Base-by-base conservation (phyloP, 2,113 vertebrate species). In the Plectropomus leopardus region DNA sequence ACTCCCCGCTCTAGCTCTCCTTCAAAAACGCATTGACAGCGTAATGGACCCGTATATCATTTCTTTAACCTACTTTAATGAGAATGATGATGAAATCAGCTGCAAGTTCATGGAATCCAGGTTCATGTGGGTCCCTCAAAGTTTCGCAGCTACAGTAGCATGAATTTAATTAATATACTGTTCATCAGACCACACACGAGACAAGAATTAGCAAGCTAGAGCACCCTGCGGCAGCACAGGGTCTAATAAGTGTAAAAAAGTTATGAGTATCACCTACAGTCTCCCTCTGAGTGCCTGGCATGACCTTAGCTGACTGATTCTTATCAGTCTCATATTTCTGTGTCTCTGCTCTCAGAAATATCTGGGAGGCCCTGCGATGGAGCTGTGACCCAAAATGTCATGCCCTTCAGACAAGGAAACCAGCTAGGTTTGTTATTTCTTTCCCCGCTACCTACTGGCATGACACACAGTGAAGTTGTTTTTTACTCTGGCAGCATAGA, bases 251-350 rank as follows among this genome's bases (percentile, higher is more conserved):
- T 40, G 36, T 47, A 36, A 76, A 54, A 63, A 24, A 45, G 61
- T 42, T 32, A 60, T 64, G 6, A 32, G 42, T 42, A 65, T 45
- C 59, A 42, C 44, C 23, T 34, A 3, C 24, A 55, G 34, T 58
- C 47, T 73, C 28, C 50, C n/a, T 54, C 10, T 59, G 65, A 42
- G 28, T 71, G 74, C 72, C 84, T 82, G 83, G 45, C 15, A 26
- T 80, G 69, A 90, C 79, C 85, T 78, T 69, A 78, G 78, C 72
- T 40, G 67, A 64, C 57, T 63, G 79, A 88, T 92, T 75, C 76
- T 58, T 90, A 85, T 92, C 86, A 47, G 85, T 71, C 53, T 91
- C 77, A 73, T 28, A 67, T 91, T 91, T 83, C 70, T 71, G 51
- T 65, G 47, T 69, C 47, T 54, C 68, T 51, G 51, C 65, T 47